Evolutionary conservation across 2,113 vertebrate species (phyloP).

Genomic region (Pygoscelis adeliae): DNA sequence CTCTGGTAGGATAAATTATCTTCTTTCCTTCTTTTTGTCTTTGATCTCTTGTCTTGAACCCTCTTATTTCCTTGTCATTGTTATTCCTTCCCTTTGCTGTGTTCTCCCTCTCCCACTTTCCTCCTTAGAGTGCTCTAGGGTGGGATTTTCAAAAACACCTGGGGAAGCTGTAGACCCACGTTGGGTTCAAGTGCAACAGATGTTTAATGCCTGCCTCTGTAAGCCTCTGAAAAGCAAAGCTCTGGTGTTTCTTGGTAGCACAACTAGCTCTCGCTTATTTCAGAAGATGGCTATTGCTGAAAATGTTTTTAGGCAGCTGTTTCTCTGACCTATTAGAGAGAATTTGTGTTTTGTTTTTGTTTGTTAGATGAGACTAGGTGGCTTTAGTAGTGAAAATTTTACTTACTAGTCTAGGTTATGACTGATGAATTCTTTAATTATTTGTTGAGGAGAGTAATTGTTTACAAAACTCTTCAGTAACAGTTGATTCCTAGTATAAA

Average conservation of each 20-base stretch:
- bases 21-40: conserved; percentile 22
- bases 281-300: not conserved
- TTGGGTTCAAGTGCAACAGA: not conserved
- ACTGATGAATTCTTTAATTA: not conserved
- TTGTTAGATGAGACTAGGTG: not conserved
- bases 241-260: not conserved
- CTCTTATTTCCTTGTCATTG: not conserved
- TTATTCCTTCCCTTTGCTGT: not conserved
- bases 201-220: not conserved
- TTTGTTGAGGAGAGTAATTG: not conserved
- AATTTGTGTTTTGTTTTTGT: not conserved
- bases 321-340: not conserved
- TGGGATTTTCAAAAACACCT: not conserved
- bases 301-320: not conserved
- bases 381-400: not conserved
- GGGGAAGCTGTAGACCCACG: not conserved
- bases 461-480: not conserved
- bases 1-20: conserved; percentile 57
- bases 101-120: not conserved
- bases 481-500: not conserved
- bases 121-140: not conserved
- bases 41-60: not conserved
- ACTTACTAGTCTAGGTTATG: not conserved
- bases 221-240: not conserved
- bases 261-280: rapidly evolving